These are phyloP conservation scores for Coelinius sp. DNA, from an alignment of 2,888 invertebrate genomes.

Conservation along the genomic window DNA sequence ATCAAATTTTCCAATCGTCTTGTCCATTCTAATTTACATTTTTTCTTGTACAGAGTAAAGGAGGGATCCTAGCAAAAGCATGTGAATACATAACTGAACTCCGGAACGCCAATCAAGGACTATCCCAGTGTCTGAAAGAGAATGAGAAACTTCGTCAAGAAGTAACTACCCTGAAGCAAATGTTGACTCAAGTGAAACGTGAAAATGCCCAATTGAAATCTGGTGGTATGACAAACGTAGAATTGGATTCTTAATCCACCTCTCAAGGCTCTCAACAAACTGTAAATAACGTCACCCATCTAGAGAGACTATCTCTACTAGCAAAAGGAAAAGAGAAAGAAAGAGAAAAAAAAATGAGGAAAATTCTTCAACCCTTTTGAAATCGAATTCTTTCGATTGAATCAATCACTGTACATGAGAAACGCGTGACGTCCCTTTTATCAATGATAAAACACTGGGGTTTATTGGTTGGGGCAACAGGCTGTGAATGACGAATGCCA, in stretches of 20 bases:
- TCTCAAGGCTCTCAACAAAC: neutral
- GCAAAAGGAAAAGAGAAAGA: neutral
- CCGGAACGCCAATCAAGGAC: slow-evolving; percentile 82
- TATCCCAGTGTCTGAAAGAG: slow-evolving; percentile 77
- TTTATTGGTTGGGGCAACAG: slow-evolving; percentile 47
- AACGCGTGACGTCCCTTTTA: neutral
- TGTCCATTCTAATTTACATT: neutral
- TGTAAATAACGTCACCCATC: slow-evolving; percentile 66
- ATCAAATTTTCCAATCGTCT: no score
- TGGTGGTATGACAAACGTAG: slow-evolving; percentile 29
- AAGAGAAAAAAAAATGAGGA: neutral
- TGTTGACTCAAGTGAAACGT: slow-evolving; percentile 80
- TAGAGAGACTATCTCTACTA: neutral
- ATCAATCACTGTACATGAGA: neutral
- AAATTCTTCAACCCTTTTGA: neutral
- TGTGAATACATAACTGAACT: slow-evolving; percentile 94
- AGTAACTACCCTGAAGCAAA: slow-evolving; percentile 79
- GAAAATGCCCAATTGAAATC: slow-evolving; percentile 82
- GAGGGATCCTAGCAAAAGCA: slow-evolving; percentile 94
- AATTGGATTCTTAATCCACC: slow-evolving; percentile 23
- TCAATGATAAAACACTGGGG: slow-evolving; percentile 33
- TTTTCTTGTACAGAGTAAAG: slow-evolving; percentile 82
- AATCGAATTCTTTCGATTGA: neutral
- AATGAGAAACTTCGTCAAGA: slow-evolving; percentile 82
- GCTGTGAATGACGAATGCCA: slow-evolving; percentile 60